Evolutionary conservation across 2,888 invertebrate genomes (phyloP).

Genomic region (Thelaira solivaga): DNA sequence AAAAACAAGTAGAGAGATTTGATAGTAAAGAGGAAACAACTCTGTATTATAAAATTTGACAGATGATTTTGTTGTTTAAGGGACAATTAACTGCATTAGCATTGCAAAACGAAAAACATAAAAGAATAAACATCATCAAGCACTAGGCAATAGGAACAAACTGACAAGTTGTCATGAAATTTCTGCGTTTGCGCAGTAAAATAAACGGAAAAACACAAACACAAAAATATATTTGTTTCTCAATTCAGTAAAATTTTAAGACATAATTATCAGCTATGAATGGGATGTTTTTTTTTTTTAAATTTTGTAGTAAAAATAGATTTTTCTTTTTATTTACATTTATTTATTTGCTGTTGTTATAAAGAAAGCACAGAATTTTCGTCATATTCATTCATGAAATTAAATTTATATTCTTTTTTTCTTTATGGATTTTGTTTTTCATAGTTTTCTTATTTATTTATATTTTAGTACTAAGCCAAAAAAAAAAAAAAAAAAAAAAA

Average conservation of each 20-base stretch:
- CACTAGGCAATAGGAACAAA: conserved; percentile 1
- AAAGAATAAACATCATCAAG: too few species aligned
- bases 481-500: background rate
- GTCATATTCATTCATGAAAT: conserved; percentile 34
- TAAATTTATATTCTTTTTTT: background rate
- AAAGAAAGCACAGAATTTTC: background rate
- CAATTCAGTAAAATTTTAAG: conserved; percentile 23
- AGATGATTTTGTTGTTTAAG: background rate
- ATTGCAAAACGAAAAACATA: conserved; percentile 13
- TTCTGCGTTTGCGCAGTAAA: conserved; percentile 48
- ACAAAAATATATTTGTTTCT: background rate
- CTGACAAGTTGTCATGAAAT: conserved; percentile 36
- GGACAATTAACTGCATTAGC: background rate
- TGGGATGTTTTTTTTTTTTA: conserved; percentile 31
- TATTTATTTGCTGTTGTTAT: background rate
- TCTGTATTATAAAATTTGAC: conserved; percentile 34
- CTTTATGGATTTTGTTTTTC: background rate
- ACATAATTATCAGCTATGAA: conserved; percentile 46
- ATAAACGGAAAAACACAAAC: too few species aligned
- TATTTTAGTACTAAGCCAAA: too few species aligned
- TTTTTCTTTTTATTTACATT: background rate
- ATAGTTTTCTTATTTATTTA: background rate
- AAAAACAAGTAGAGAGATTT: conserved; percentile 3
- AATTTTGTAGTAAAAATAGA: conserved; percentile 30
- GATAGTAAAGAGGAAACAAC: conserved; percentile 39